Base-by-base conservation (phyloP, 2,888 invertebrate genomes). In the Leucoptera coffeella region DNA sequence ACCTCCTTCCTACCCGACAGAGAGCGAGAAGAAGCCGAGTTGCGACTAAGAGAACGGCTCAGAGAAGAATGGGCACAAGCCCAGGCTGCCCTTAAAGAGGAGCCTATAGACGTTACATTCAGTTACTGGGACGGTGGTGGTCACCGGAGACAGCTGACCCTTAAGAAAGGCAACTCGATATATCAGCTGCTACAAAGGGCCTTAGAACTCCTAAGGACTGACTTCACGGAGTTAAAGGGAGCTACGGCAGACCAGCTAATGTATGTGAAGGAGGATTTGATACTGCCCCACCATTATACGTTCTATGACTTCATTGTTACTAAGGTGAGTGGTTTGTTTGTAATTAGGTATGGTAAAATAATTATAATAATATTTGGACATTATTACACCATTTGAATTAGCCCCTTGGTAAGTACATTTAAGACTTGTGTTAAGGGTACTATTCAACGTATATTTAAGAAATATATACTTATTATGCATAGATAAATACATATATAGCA, bases 261-360 rank as follows among this genome's bases (percentile, higher is more conserved):
- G 99, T 99, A 97, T 50, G 95, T 99, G 3, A 99, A 99, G 55
- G 99, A 99, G 59, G 99, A 99, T 71, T 75, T 99, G 27, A 99
- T 99, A 50, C 75, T 99, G 35, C 96, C 99, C 0, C 99, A 99
- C 55, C 97, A 97, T 61, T 96, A 97, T 52, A 93, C 97, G 25
- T 97, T 99, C 57, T 99, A 99, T 50, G 99, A 99, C 59, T 96
- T 99, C 45, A 99, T 99, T 47, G 97, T 97, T 2, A 97, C 97
- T 2, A 97, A 96, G 74, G 84, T 82, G 60, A 43, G 93, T n/a
- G n/a, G n/a, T n/a, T n/a, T n/a, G n/a, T n/a, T n/a, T n/a, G n/a
- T n/a, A n/a, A n/a, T n/a, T n/a, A n/a, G n/a, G n/a, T n/a, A n/a
- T n/a, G n/a, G n/a, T n/a, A n/a, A n/a, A n/a, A n/a, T n/a, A n/a